Percentiles rank a stretch among this genome's conserved stretches.
Evolutionary conservation across 1,140 invertebrate species (phyloP).

Genomic region (Drosophila novamexicana): DNA sequence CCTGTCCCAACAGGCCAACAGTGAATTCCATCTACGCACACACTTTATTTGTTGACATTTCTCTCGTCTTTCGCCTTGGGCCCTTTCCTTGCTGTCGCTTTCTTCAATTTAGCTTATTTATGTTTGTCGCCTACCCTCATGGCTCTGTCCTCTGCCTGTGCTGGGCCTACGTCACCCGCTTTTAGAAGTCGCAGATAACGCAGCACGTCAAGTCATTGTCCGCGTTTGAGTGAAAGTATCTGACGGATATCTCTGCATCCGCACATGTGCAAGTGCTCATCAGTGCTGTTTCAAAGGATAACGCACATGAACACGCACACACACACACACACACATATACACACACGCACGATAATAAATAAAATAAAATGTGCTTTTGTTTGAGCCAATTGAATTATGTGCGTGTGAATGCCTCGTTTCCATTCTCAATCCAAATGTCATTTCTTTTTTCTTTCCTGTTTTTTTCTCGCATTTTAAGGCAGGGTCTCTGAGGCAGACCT

Average conservation of each 20-base stretch:
- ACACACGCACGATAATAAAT: constrained; percentile 64
- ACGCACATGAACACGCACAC: constrained; percentile 27
- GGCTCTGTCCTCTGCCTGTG: background rate
- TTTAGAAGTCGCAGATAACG: constrained; percentile 46
- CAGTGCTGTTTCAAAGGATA: constrained; percentile 46
- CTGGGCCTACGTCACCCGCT: constrained; percentile 28
- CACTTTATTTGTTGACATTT: constrained; percentile 79
- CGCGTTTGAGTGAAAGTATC: constrained; percentile 73
- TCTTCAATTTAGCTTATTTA: constrained; percentile 71
- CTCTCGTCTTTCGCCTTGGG: constrained; percentile 19
- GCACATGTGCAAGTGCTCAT: constrained; percentile 60
- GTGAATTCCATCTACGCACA: constrained; percentile 60
- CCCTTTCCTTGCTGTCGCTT: constrained; percentile 54
- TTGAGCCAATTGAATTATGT: constrained; percentile 81
- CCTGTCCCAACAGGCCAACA: constrained; percentile 47
- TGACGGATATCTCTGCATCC: constrained; percentile 46
- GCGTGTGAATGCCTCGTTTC: constrained; percentile 72
- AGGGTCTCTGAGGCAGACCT: background rate
- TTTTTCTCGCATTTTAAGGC: constrained; percentile 1
- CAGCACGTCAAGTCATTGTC: constrained; percentile 70
- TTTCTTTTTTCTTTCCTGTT: constrained; percentile 19
- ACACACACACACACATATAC: constrained; percentile 22
- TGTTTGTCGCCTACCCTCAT: constrained; percentile 49
- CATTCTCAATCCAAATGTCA: constrained; percentile 17
- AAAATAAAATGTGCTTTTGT: constrained; percentile 82